Base-by-base conservation (phyloP, 2,113 vertebrate genomes). In the Acanthisitta chloris region DNA sequence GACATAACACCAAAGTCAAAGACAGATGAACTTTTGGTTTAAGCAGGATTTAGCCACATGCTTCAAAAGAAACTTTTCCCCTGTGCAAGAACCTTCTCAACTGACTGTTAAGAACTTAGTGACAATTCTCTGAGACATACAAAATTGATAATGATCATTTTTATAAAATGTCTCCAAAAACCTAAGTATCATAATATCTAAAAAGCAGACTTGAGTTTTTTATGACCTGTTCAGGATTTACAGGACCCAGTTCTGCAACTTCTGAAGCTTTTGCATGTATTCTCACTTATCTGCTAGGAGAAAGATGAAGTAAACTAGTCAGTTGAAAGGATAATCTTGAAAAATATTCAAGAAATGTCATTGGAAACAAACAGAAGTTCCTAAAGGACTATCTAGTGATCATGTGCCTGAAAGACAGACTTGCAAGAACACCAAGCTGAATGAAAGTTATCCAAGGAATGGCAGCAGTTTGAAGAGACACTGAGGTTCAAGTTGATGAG, bases 361-460 rank as follows among this genome's bases (percentile, higher is more conserved):
- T 18, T 73, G 40, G 40, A 67, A 92, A 86, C 40, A 86, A 79
- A 57, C n/a, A 66, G 25, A 74, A 88, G 18, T 28, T 54, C 34
- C 33, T 48, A 52, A 49, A 74, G 17, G 19, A 58, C 26, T 40
- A 11, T 17, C 36, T 43, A 72, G 4, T 45, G 49, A 73, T 38
- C 12, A 6, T 1, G 4, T 26, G 38, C 12, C 58, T 61, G n/a
- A 55, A 93, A 84, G 51, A 24, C 52, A 91, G 96, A 61, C 15
- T 76, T 79, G 28, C 40, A 93, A 64, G n/a, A 85, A 85, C 23
- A 57, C 5, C 3, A 91, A 64, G 43, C 4, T 65, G 74, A 78
- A 81, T 40, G 48, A 91, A 93, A 87, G 45, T 46, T 90, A 49
- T 20, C 21, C 43, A 78, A 84, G 42, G 33, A 89, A 91, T 29